Base-by-base conservation (phyloP, 2,113 vertebrate genomes). In the Heterochromis multidens region DNA sequence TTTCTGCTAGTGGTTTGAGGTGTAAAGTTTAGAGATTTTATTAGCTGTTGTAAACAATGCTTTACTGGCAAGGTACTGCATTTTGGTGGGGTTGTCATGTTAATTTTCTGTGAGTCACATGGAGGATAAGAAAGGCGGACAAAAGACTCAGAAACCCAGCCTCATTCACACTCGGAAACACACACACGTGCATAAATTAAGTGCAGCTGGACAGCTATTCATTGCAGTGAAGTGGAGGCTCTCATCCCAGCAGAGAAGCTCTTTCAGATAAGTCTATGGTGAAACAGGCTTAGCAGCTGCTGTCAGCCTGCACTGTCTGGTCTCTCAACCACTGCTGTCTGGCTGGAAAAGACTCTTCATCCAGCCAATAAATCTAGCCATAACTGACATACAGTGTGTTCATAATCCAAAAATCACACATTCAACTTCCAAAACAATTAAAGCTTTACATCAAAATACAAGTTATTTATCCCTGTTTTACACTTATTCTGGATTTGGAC, bases 171-270 rank as follows among this genome's bases (percentile, higher is more conserved):
- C 67, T 61, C 84, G 80, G 29, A 74, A 56, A 79, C 77, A 77
- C 43, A 65, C 31, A 82, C 72, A 82, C 70, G 61, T 74, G 58
- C 85, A 79, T 40, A 74, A 77, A 86, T 59, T 56, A 29, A 80
- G 87, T 89, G 91, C 94, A 94, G 91, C 93, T 92, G 91, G 89
- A 63, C 43, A 10, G 40, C 92, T 76, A 91, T 93, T 95, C 87
- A 94, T 3, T 21, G 82, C 72, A 31, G 86, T 94, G 89, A 87
- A 95, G 93, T 96, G 84, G 96, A 81, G 94, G 82, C 80, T 92
- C 93, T 92, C 63, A n/a, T 72, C 83, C 27, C 2, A 12, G 85
- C 79, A 92, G 86, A 94, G 87, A 82, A 67, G 57, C 13, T 79
- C 91, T 87, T 92, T 92, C n/a, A 90, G 79, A n/a, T 4, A 5